Evolutionary conservation across 2,888 invertebrate species (phyloP), one percentile per base, ranked within the genome.

Genomic region (Microctonus brassicae): DNA sequence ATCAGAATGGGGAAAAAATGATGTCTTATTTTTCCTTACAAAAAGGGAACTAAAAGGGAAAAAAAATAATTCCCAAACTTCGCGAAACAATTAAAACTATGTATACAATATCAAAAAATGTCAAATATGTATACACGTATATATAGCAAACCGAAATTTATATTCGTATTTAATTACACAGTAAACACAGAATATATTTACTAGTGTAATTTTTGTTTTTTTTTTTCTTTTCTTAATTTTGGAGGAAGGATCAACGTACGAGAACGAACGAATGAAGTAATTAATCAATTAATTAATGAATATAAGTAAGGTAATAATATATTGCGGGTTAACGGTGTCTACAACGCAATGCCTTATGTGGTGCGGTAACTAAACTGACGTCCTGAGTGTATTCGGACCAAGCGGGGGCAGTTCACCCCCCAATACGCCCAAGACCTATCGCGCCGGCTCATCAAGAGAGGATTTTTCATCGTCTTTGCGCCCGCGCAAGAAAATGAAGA

Each of bases 361-460:
- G 86, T 87, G 87, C 87, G 86, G 84, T 86, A 87, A 87, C 87
- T 86, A 87, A 87, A 87, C 87, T 87, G 87, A 86, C 81, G 83
- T 78, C 73, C 73, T 75, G 73, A 75, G 71, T 76, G 66, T 73
- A 78, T 74, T 76, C 63, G 75, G 71, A 75, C 73, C 77, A 74
- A 76, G 73, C 79, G 79, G 78, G 77, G 80, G 79, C 77, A 79
- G 82, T 79, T 81, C 47, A 36, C 7, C 47, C 47, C 79, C 81
- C 82, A 63, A 64, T 58, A 39, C 36, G 60, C 34, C 29, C 72
- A 58, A 72, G 79, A 78, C 76, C 79, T 78, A 67, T 39, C 64
- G 70, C 70, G 62, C 76, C 74, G 57, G 73, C 63, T 62, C 67
- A 53, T 58, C 20, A 47, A 47, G 47, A 63, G 74, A 69, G 72